Evolutionary conservation across 1,140 invertebrate species (phyloP).

Genomic region (Belonocnema kinseyi): DNA sequence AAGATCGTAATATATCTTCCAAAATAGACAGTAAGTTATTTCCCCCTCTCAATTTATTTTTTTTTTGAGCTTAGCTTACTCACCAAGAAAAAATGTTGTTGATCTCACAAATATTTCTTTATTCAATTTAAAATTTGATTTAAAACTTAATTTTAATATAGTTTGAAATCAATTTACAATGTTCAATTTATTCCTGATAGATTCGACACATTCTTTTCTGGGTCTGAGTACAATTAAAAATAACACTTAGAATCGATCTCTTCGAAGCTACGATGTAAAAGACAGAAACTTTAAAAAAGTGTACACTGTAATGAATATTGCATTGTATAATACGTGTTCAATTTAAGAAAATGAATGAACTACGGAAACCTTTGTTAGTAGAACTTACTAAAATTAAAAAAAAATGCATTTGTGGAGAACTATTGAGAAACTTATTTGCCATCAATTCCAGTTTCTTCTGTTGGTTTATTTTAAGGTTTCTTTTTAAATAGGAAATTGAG

Average conservation of each 20-base stretch:
- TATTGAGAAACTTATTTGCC: slow-evolving; percentile 6
- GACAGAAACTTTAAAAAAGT: background rate
- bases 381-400: background rate
- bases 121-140: too few species aligned
- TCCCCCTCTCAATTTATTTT: background rate
- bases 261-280: slow-evolving; percentile 21
- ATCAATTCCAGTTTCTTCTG: background rate
- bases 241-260: slow-evolving; percentile 12
- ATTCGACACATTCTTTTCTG: too few species aligned
- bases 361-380: slow-evolving; percentile 11
- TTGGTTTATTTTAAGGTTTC: background rate
- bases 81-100: background rate
- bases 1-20: slow-evolving; percentile 21
- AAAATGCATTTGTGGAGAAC: slow-evolving; percentile 2
- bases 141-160: too few species aligned
- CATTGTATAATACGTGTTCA: slow-evolving; percentile 19
- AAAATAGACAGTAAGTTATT: slow-evolving; percentile 17
- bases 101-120: background rate
- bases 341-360: slow-evolving; percentile 17
- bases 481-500: background rate
- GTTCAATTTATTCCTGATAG: too few species aligned
- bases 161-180: too few species aligned
- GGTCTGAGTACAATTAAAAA: too few species aligned
- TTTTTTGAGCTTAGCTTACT: slow-evolving; percentile 1
- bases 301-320: slow-evolving; percentile 12